Base-by-base conservation (phyloP, 1,140 invertebrate species). In the Drosophila tani region DNA sequence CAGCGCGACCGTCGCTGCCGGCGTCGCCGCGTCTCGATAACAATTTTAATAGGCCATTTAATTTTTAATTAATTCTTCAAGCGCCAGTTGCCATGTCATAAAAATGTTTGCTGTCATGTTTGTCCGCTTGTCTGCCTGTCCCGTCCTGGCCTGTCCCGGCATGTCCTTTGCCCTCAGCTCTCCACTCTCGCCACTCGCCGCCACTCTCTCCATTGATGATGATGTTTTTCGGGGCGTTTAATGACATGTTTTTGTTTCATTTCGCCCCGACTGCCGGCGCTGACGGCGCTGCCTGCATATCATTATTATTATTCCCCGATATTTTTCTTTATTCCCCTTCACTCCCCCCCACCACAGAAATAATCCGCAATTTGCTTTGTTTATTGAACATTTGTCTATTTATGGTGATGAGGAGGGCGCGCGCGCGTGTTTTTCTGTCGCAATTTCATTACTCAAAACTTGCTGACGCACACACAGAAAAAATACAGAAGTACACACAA, bases 21-120 rank as follows among this genome's bases (percentile, higher is more conserved):
- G 77, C 84, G 84, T 81, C 84, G 43, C 68, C 12, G 77, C 84
- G 85, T 87, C 84, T 88, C 85, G 84, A 87, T 87, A 87, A 87
- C 84, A 84, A 88, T 87, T 87, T 87, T 88, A 87, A 87, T 87
- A 87, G 84, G 84, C 84, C 84, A 87, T 87, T 87, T 88, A 87
- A 87, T 87, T 87, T 87, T 87, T 87, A 87, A 87, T 87, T 87
- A 88, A 87, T 87, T 87, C 85, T 79, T 87, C 84, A 88, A 88
- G 84, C 84, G 84, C 85, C 84, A 88, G 78, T 87, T 88, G 84
- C 73, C 84, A 84, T 88, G 84, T 84, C 81, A 88, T 87, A 87
- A 87, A 87, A 88, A 78, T 81, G 77, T 78, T 87, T 88, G 83
- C 75, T 78, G 66, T 87, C 82, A 79, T 87, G 75, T 82, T 79